Evolutionary conservation across 1,140 invertebrate genomes (phyloP).

Genomic region (Doryteuthis pealeii): DNA sequence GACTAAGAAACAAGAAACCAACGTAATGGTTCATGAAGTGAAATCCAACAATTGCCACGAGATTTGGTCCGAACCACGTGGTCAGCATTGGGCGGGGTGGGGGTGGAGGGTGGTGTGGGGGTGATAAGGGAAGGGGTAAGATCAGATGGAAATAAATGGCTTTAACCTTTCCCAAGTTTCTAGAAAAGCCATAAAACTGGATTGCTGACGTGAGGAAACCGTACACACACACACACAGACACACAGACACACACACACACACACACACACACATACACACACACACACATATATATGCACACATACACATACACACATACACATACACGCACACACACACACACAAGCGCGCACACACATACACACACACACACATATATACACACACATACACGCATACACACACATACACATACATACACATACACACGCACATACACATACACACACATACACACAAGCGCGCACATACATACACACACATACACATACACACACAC

Average conservation of each 20-base stretch:
- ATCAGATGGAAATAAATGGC: not conserved
- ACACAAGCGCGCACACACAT: no score
- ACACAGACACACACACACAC: slow-evolving; percentile 14
- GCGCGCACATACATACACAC: no score
- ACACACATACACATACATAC: slow-evolving; percentile 3
- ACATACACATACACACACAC: slow-evolving; percentile 9
- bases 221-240: not conserved
- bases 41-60: no score
- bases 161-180: no score
- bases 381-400: not conserved
- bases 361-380: no score
- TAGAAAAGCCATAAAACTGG: no score
- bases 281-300: not conserved
- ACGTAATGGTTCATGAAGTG: no score
- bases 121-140: not conserved
- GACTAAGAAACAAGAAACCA: no score
- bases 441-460: slow-evolving; percentile 13
- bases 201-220: not conserved
- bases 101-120: slow-evolving; percentile 17
- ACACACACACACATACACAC: slow-evolving; percentile 1
- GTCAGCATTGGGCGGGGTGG: no score
- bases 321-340: not conserved
- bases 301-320: not conserved
- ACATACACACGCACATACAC: slow-evolving; percentile 13
- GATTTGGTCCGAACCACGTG: no score